A percentile compares a stretch with the other conserved stretches of the same genome.
These are phyloP conservation scores for Trypoxylon attenuatum DNA, from an alignment of 2,888 invertebrate species.

Conservation along the genomic window DNA sequence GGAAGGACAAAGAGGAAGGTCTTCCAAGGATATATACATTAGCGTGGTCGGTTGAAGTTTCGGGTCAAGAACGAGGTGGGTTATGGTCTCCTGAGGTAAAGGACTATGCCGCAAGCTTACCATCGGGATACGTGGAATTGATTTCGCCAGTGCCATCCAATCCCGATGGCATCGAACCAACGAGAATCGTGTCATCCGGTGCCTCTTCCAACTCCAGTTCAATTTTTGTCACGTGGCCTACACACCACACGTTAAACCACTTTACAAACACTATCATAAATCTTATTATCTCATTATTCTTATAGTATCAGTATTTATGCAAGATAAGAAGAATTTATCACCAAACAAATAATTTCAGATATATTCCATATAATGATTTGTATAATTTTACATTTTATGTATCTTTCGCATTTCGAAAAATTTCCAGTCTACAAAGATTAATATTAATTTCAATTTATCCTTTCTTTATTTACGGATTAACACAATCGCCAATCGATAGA, in stretches of 20 bases:
- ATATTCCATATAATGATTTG: too few relatives aligned
- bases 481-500: too few relatives aligned
- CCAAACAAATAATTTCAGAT: too few relatives aligned
- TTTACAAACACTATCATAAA: too few relatives aligned
- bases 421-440: neutral
- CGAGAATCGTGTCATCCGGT: slow-evolving; percentile 60
- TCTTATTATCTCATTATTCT: too few relatives aligned
- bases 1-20: neutral
- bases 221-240: slow-evolving; percentile 68
- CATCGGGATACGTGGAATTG: slow-evolving; percentile 66
- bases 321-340: neutral
- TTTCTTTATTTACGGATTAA: too few relatives aligned
- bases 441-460: too few relatives aligned
- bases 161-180: slow-evolving; percentile 63
- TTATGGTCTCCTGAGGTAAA: neutral
- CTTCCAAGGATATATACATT: too few relatives aligned
- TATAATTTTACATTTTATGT: too few relatives aligned
- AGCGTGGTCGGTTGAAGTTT: slow-evolving; percentile 11
- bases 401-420: neutral
- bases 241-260: slow-evolving; percentile 4
- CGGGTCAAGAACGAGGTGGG: neutral
- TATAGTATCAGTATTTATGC: too few relatives aligned
- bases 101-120: slow-evolving; percentile 50
- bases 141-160: slow-evolving; percentile 60
- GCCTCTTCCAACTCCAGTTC: slow-evolving; percentile 68